Evolutionary conservation across 2,797 vertebrate genomes (phyloP).

Genomic region (Acanthurus lineatus): DNA sequence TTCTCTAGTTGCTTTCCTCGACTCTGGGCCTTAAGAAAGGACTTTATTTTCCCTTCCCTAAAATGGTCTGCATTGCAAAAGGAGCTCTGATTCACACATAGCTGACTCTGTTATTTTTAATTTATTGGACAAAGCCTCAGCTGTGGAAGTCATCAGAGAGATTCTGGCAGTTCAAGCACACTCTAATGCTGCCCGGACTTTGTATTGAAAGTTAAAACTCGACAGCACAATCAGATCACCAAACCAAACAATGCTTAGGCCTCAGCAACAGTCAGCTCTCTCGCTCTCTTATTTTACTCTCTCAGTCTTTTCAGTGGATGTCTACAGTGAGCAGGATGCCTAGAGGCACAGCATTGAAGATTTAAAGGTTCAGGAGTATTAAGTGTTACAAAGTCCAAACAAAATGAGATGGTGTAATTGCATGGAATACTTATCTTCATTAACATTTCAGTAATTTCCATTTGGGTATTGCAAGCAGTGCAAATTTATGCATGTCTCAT

Average conservation of each 20-base stretch:
- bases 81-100: slow-evolving; percentile 65
- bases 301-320: slow-evolving; percentile 37
- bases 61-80: slow-evolving; percentile 74
- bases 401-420: slow-evolving; percentile 51
- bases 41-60: slow-evolving; percentile 74
- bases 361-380: slow-evolving; percentile 58
- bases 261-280: slow-evolving; percentile 49
- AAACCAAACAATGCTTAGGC: slow-evolving; percentile 71
- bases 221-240: slow-evolving; percentile 71
- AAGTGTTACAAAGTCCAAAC: slow-evolving; percentile 48
- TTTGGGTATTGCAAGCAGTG: slow-evolving; percentile 35
- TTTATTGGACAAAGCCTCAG: slow-evolving; percentile 79
- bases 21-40: slow-evolving; percentile 58
- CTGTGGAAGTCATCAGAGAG: slow-evolving; percentile 72
- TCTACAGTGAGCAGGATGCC: slow-evolving; percentile 57
- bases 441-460: slow-evolving; percentile 59
- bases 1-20: slow-evolving; percentile 49
- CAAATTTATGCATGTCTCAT: slow-evolving; percentile 55
- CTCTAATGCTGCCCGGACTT: slow-evolving; percentile 60
- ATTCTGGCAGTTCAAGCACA: slow-evolving; percentile 52
- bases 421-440: slow-evolving; percentile 46
- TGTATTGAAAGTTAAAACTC: slow-evolving; percentile 79
- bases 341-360: slow-evolving; percentile 48
- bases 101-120: slow-evolving; percentile 78
- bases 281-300: slow-evolving; percentile 31